These are phyloP conservation scores for Eupithecia subumbrata DNA, from an alignment of 2,888 invertebrate species.

Conservation along the genomic window DNA sequence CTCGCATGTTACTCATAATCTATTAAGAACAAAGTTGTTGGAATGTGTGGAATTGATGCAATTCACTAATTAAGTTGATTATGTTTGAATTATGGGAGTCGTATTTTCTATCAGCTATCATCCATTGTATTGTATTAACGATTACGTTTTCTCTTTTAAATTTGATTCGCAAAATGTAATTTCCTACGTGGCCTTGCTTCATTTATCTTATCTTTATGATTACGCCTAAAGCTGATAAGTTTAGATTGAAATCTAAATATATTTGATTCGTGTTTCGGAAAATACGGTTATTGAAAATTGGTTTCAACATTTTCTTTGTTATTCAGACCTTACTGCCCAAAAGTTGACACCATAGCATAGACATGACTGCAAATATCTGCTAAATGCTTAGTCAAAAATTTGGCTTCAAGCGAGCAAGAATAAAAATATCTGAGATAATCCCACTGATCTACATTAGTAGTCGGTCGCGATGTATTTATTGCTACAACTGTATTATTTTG, in stretches of 20 bases:
- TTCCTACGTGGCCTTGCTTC: conserved; percentile 6
- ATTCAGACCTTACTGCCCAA: not conserved
- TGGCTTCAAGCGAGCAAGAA: conserved; percentile 19
- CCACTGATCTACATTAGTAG: conserved; percentile 50
- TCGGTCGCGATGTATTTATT: conserved; percentile 55
- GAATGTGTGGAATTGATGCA: conserved; percentile 35
- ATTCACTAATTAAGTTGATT: conserved; percentile 38
- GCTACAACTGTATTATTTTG: conserved; percentile 51
- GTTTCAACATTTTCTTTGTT: not conserved
- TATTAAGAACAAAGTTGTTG: conserved; percentile 33
- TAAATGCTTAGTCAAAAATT: conserved; percentile 4
- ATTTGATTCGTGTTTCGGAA: not conserved
- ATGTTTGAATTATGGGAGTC: conserved; percentile 28
- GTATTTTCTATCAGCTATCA: conserved; percentile 31
- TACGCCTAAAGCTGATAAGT: not conserved
- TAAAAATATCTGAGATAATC: conserved; percentile 49
- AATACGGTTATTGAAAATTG: not conserved
- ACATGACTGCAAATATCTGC: conserved; percentile 8
- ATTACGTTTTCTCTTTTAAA: conserved; percentile 25
- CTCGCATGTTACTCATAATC: conserved; percentile 57
- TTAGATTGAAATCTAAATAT: conserved; percentile 9
- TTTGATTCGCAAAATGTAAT: conserved; percentile 12
- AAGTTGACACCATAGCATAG: not conserved
- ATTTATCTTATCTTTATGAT: conserved; percentile 14
- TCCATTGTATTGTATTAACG: conserved; percentile 29